A percentile compares a stretch with the other conserved stretches of the same genome.
These are phyloP conservation scores for Apamea anceps DNA, from an alignment of 2,888 invertebrate genomes.

Conservation along the genomic window DNA sequence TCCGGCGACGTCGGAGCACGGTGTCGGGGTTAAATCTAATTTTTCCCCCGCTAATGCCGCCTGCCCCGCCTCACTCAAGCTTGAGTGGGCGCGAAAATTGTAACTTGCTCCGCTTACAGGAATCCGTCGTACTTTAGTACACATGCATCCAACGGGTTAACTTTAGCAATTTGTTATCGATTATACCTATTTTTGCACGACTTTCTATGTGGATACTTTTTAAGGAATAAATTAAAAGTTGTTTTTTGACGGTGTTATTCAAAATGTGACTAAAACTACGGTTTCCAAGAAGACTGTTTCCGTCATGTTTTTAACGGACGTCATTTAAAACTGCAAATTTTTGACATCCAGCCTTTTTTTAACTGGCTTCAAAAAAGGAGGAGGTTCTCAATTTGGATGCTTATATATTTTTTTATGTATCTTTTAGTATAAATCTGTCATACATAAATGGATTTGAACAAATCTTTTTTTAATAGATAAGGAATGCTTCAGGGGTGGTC, in stretches of 20 bases:
- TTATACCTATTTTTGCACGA: conserved; percentile 40
- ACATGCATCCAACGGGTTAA: conserved; percentile 62
- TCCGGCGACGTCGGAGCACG: conserved; percentile 66
- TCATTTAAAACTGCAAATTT: too few relatives aligned
- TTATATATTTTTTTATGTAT: too few relatives aligned
- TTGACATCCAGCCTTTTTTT: not conserved
- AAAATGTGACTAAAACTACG: not conserved
- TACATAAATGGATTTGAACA: too few relatives aligned
- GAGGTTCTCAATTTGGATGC: too few relatives aligned
- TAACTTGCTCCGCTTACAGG: conserved; percentile 63
- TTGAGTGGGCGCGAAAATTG: conserved; percentile 86
- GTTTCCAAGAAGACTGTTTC: not conserved
- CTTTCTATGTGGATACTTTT: conserved; percentile 9
- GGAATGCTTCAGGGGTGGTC: too few relatives aligned
- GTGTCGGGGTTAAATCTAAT: conserved; percentile 88
- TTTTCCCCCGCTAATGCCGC: conserved; percentile 85
- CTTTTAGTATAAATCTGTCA: too few relatives aligned
- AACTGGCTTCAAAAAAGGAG: too few relatives aligned
- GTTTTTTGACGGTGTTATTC: not conserved
- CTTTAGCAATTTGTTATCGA: conserved; percentile 58
- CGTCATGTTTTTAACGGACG: not conserved
- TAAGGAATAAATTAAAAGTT: conserved; percentile 3
- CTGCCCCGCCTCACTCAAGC: conserved; percentile 79
- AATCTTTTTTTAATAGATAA: too few relatives aligned
- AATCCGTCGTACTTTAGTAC: conserved; percentile 69